A percentile compares a stretch with the other conserved stretches of the same genome.
phyloP scores from a whole-genome alignment of 2,888 invertebrate genomes.

The Diaphora mendica region DNA sequence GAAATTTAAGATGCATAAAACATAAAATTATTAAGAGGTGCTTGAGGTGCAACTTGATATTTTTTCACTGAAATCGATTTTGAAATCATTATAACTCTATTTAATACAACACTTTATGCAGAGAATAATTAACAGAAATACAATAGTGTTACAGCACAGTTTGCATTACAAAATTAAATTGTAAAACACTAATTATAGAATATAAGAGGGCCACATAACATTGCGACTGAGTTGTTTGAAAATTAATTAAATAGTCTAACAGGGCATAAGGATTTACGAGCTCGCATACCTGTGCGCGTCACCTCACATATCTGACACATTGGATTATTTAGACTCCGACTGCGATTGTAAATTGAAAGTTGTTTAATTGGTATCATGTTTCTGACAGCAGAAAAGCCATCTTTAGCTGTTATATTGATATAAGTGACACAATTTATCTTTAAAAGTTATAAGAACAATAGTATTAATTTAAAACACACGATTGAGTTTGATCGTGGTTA shows the following conservation, averaged over 20 bases:
- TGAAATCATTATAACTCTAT: not conserved
- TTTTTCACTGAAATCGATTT: too few species aligned
- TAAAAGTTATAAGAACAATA: not conserved
- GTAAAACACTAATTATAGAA: constrained; percentile 9
- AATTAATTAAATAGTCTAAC: constrained; percentile 84
- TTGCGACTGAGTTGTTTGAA: constrained; percentile 68
- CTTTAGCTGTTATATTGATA: not conserved
- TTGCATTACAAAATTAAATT: constrained; percentile 15
- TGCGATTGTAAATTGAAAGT: constrained; percentile 35
- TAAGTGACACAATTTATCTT: not conserved
- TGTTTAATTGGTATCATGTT: not conserved
- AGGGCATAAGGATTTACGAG: constrained; percentile 78
- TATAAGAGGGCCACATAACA: constrained; percentile 46
- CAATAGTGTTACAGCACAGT: not conserved
- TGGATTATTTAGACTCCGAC: constrained; percentile 67
- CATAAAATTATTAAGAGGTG: too few species aligned
- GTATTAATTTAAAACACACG: not conserved
- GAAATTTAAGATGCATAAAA: too few species aligned
- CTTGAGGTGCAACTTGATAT: too few species aligned
- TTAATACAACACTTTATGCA: constrained; percentile 2
- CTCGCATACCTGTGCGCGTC: constrained; percentile 73
- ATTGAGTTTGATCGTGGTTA: not conserved
- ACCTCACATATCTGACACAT: constrained; percentile 72
- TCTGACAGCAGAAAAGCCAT: not conserved
- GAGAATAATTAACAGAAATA: not conserved